These are phyloP conservation scores for Gopherus flavomarginatus DNA, from an alignment of 2,113 vertebrate species.

Conservation along the genomic window DNA sequence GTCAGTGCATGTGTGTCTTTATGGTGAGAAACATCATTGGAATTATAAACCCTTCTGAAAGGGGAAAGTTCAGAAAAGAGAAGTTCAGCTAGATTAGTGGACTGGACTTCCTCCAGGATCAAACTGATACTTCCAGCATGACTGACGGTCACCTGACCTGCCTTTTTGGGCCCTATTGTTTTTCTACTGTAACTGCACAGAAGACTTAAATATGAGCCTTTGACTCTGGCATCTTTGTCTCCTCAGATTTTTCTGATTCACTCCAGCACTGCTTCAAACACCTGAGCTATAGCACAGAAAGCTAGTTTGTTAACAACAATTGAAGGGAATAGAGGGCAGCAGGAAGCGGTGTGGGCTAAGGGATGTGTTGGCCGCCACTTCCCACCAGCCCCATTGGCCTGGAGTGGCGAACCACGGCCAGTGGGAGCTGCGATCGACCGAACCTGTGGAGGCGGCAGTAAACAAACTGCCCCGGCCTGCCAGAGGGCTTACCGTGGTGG, in stretches of 20 bases:
- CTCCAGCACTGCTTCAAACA: background rate
- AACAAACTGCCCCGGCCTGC: too few relatives aligned
- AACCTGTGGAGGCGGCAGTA: too few relatives aligned
- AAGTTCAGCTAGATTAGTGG: background rate
- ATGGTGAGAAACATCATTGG: too few relatives aligned
- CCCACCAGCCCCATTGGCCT: too few relatives aligned
- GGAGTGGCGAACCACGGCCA: too few relatives aligned
- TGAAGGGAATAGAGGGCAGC: background rate
- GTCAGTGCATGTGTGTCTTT: background rate
- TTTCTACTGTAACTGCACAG: background rate
- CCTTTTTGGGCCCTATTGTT: background rate
- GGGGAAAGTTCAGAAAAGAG: rapidly evolving
- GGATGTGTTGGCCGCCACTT: too few relatives aligned
- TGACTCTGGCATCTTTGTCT: background rate
- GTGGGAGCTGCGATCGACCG: too few relatives aligned
- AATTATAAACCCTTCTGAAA: background rate
- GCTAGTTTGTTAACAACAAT: background rate
- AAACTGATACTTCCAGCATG: background rate
- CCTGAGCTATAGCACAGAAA: background rate
- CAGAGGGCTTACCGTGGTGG: too few relatives aligned
- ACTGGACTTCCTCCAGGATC: background rate
- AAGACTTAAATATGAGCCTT: background rate
- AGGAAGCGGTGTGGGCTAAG: too few relatives aligned
- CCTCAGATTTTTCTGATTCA: background rate
- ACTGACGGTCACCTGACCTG: background rate